Percentiles rank a stretch among this genome's conserved stretches.
phyloP scores from a whole-genome alignment of 2,113 vertebrate species.

The Conger conger region DNA sequence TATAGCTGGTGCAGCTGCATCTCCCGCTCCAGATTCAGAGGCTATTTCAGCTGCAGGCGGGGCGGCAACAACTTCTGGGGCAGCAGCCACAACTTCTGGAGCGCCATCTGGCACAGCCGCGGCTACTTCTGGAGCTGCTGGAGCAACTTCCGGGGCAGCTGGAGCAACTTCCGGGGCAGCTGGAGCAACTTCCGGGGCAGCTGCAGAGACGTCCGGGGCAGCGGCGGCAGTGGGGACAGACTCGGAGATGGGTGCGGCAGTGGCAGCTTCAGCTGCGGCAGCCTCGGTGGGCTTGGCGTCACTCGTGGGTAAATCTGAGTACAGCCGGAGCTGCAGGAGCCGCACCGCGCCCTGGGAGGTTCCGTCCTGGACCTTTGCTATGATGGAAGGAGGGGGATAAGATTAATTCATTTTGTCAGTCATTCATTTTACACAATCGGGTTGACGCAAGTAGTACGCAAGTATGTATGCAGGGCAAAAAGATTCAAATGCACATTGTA shows the following conservation, averaged over 20 bases:
- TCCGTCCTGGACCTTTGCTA: constrained; percentile 57
- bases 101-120: constrained; percentile 17
- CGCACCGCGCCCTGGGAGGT: constrained; percentile 68
- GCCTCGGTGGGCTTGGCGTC: constrained; percentile 29
- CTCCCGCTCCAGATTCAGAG: neutral
- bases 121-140: neutral
- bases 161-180: neutral
- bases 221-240: neutral
- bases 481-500: no score
- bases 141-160: neutral
- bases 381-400: constrained; percentile 42
- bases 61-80: neutral
- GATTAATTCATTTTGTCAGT: constrained; percentile 39
- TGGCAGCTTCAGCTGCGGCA: neutral
- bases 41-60: neutral
- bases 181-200: neutral
- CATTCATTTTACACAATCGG: neutral
- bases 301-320: constrained; percentile 48
- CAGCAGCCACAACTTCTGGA: neutral
- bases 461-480: no score
- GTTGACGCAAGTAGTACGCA: no score
- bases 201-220: neutral
- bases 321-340: constrained; percentile 62
- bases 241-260: neutral
- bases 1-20: neutral